These are phyloP conservation scores for Neogobius melanostomus DNA, from an alignment of 2,113 vertebrate genomes.

Conservation along the genomic window DNA sequence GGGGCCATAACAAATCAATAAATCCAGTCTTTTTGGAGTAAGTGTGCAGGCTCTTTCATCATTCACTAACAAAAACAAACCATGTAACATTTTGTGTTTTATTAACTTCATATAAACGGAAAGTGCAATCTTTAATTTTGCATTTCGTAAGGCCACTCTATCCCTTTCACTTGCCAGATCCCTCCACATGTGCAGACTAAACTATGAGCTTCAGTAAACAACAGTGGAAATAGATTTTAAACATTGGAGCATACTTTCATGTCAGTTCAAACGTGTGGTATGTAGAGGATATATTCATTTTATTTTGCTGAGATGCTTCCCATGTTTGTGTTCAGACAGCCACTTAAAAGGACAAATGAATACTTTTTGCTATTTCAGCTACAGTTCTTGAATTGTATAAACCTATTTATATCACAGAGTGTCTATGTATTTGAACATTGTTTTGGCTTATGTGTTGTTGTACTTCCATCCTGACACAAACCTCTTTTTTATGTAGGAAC, in stretches of 20 bases:
- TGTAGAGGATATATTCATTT: constrained; percentile 1
- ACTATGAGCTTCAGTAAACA: neutral
- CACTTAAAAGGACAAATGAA: neutral
- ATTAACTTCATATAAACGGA: too few relatives aligned
- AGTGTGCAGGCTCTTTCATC: too few relatives aligned
- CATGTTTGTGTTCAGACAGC: neutral
- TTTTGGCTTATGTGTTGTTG: too few relatives aligned
- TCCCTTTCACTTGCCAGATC: neutral
- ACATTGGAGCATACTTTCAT: neutral
- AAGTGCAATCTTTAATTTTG: too few relatives aligned
- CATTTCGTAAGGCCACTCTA: neutral
- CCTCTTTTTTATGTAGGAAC: too few relatives aligned
- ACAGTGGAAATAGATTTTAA: neutral
- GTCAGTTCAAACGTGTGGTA: neutral
- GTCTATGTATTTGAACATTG: too few relatives aligned
- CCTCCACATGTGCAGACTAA: neutral
- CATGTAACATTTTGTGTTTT: too few relatives aligned
- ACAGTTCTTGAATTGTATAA: neutral
- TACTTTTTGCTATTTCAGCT: neutral
- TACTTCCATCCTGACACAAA: too few relatives aligned
- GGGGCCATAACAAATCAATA: too few relatives aligned
- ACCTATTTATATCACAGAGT: too few relatives aligned
- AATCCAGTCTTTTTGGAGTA: too few relatives aligned
- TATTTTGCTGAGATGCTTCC: neutral
- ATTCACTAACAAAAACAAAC: too few relatives aligned